phyloP scores from a whole-genome alignment of 1,140 invertebrate species.

The Drosophila arawakana region DNA sequence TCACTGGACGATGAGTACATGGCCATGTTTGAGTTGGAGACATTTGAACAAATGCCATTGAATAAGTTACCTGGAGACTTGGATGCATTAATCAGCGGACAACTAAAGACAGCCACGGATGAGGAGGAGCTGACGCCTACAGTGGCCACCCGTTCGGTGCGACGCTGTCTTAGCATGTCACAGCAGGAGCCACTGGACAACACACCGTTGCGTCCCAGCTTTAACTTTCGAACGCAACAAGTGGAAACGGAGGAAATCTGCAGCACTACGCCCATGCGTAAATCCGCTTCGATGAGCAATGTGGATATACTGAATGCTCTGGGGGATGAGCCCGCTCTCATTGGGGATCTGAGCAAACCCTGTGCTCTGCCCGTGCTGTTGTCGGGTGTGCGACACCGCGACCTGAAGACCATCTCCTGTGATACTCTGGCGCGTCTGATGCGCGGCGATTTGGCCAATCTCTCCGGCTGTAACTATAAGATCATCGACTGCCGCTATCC shows the following conservation, averaged over 20 bases:
- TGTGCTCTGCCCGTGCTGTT: slow-evolving; percentile 91
- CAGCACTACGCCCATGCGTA: slow-evolving; percentile 38
- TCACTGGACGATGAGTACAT: slow-evolving; percentile 89
- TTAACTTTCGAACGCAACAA: neutral
- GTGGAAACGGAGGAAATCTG: neutral
- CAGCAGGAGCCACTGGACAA: slow-evolving; percentile 39
- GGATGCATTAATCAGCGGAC: slow-evolving; percentile 71
- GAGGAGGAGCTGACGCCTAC: neutral
- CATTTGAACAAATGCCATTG: slow-evolving; percentile 37
- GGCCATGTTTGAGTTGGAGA: slow-evolving; percentile 87
- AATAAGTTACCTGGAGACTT: slow-evolving; percentile 77
- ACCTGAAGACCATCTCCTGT: slow-evolving; percentile 92
- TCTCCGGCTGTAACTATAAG: slow-evolving; percentile 86
- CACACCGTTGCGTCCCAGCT: neutral
- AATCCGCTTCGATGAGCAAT: slow-evolving; percentile 72
- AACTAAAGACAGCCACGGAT: slow-evolving; percentile 27
- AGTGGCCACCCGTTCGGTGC: slow-evolving; percentile 57
- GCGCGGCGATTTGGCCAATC: slow-evolving; percentile 87
- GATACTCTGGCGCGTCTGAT: slow-evolving; percentile 90
- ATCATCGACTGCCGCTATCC: slow-evolving; percentile 96
- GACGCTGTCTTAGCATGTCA: slow-evolving; percentile 80
- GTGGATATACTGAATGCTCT: slow-evolving; percentile 68
- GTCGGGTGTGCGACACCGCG: slow-evolving; percentile 89
- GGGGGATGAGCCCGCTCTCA: slow-evolving; percentile 88
- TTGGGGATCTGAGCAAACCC: slow-evolving; percentile 92